Evolutionary conservation across 2,113 vertebrate genomes (phyloP), one percentile per base, ranked within the genome.

Genomic region (Galbula dea): DNA sequence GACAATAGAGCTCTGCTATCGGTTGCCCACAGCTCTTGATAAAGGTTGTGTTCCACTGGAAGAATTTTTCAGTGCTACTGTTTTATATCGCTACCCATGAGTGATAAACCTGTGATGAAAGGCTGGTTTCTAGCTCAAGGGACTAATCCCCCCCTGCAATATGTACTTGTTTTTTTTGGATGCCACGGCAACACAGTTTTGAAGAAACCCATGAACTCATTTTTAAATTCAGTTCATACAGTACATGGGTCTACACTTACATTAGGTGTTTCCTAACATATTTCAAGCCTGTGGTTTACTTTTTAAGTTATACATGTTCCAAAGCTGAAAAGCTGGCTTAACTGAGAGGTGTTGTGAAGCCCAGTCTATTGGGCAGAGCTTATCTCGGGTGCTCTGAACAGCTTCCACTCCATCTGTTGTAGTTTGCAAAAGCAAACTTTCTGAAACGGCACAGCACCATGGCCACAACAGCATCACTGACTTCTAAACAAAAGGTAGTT

Each of bases 21-120:
- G 1, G n/a, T 59, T 8, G 65, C 94, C 93, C 95, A 95, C 91
- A 95, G 96, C 93, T 89, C 95, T 83, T 63, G 82, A 63, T 67
- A 80, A 96, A 85, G 91, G 89, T 58, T 92, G 89, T 24, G 54
- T 51, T 90, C 78, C 87, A 80, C 37, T 76, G 92, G 54, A 87
- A 59, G 89, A 45, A 62, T 67, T 71, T 69, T 55, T 58, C 37
- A 19, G 29, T 0, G 1, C 27, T 30, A 17, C 27, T 46, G 34
- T 2, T 88, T 85, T 48, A 15, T 9, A 59, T 9, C 3, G 9
- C 62, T 82, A 29, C 66, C 45, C 32, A 0, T 20, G 55, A 80
- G 49, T 29, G 76, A 75, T 62, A 88, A 79, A 76, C 37, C 39
- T 37, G 17, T 26, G 59, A 32, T 16, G 43, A 65, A 65, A 74